A percentile compares a stretch with the other conserved stretches of the same genome.
Evolutionary conservation across 2,888 invertebrate species (phyloP).

Genomic region (Nemoura dubitans): DNA sequence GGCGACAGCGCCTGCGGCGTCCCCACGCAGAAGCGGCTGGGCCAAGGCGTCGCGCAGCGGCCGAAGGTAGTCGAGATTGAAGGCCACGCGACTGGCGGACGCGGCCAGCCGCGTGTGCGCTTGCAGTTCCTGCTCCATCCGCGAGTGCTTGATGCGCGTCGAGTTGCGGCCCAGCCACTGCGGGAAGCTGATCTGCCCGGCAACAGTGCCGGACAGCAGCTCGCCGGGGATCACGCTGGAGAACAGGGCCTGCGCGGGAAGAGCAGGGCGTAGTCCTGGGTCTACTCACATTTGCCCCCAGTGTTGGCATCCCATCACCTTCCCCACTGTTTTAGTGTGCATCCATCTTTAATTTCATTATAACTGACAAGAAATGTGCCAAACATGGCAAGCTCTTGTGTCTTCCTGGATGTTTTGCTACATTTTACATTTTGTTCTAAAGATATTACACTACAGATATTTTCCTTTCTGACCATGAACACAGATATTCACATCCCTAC

Average conservation of each 20-base stretch:
- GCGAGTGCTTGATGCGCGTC: constrained; percentile 78
- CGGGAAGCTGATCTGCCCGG: constrained; percentile 88
- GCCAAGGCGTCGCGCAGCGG: constrained; percentile 79
- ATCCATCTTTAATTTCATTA: too few species aligned
- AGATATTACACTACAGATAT: too few species aligned
- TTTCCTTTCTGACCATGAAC: too few species aligned
- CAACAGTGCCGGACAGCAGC: constrained; percentile 80
- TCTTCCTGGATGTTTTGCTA: too few species aligned
- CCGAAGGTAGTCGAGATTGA: constrained; percentile 89
- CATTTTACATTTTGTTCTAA: too few species aligned
- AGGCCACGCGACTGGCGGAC: constrained; percentile 81
- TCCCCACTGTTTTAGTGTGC: too few species aligned
- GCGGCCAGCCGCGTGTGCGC: constrained; percentile 85
- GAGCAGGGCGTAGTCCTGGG: too few species aligned
- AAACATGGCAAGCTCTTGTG: too few species aligned
- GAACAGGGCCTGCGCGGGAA: constrained; percentile 89
- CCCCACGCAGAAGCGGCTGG: constrained; percentile 76
- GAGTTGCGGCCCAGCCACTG: constrained; percentile 97
- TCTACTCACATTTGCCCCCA: too few species aligned
- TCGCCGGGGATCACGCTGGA: constrained; percentile 92
- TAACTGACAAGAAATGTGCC: too few species aligned
- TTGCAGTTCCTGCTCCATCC: constrained; percentile 84
- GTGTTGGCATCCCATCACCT: too few species aligned
- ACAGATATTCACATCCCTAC: too few species aligned
- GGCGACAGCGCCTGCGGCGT: constrained; percentile 69